Base-by-base conservation (phyloP, 2,797 vertebrate genomes). In the Microctenopoma lineatum region DNA sequence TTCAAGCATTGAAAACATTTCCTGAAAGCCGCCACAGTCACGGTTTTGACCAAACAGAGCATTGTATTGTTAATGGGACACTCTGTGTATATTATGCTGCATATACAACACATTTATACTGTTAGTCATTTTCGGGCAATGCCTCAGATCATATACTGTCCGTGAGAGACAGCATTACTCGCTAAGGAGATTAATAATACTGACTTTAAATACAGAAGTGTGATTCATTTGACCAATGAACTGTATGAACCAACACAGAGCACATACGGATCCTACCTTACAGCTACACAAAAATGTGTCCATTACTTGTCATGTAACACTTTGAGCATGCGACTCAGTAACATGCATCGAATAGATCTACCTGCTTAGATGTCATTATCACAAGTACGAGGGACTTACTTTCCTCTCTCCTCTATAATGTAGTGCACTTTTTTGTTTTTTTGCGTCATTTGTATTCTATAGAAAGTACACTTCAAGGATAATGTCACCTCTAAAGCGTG, bases 401-500 rank as follows among this genome's bases (percentile, higher is more conserved):
- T 71, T 58, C 70, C 52, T 27, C 44, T 75, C 18, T 63, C 53
- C 36, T 34, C 11, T 6, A 15, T 32, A 36, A 8, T 63, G n/a
- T 36, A 70, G 60, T 16, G 5, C 48, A 59, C 7, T 54, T 10
- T 34, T 38, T 51, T 16, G n/a, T 63, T 57, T 27, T 21, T 6
- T 52, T 34, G 15, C 13, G 1, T 61, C 12, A 62, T 77, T 78
- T 79, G 36, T 50, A 83, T 75, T 71, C 36, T 38, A 41, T 62
- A 51, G 27, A 66, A 46, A 50, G 13, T 3, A 3, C 0, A n/a
- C 15, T 61, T 66, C 10, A 70, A 77, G 38, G 42, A 57, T 42
- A 42, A 68, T 74, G 66, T 78, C 75, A 79, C 66, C 59, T 81
- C 52, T 47, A 69, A 75, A 70, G 10, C 29, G 42, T n/a, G 54